Evolutionary conservation across 2,888 invertebrate species (phyloP).

Genomic region (Arctia plantaginis): DNA sequence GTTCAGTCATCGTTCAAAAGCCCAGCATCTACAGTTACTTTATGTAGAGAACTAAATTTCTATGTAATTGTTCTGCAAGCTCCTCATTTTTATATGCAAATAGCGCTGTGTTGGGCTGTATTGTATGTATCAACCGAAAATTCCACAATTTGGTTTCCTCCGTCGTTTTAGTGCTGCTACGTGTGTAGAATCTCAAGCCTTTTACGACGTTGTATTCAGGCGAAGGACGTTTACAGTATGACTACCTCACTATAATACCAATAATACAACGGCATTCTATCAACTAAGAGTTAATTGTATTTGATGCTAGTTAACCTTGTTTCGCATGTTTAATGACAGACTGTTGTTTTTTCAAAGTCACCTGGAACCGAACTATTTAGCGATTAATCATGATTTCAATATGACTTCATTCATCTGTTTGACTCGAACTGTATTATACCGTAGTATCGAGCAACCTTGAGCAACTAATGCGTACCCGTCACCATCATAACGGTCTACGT

Average conservation of each 20-base stretch:
- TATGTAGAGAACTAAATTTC: neutral
- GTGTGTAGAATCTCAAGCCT: neutral
- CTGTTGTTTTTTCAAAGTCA: neutral
- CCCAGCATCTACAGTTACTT: neutral
- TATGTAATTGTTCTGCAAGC: neutral
- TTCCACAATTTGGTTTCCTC: neutral
- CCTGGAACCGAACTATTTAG: neutral
- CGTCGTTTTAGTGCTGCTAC: neutral
- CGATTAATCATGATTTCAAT: neutral
- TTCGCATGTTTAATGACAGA: neutral
- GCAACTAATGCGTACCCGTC: neutral
- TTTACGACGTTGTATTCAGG: neutral
- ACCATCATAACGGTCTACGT: neutral
- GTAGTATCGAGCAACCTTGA: neutral
- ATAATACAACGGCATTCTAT: neutral
- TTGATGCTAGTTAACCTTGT: neutral
- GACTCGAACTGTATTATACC: neutral
- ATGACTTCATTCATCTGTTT: too few species aligned
- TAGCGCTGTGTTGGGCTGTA: neutral
- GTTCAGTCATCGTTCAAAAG: too few species aligned
- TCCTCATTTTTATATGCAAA: constrained; percentile 1
- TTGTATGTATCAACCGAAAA: neutral
- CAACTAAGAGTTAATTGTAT: neutral
- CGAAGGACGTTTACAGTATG: neutral
- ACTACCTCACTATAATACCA: neutral